Percentiles rank a stretch among this genome's conserved stretches.
These are phyloP conservation scores for Drosophila sordidapex DNA, from an alignment of 2,888 invertebrate genomes.

Conservation along the genomic window DNA sequence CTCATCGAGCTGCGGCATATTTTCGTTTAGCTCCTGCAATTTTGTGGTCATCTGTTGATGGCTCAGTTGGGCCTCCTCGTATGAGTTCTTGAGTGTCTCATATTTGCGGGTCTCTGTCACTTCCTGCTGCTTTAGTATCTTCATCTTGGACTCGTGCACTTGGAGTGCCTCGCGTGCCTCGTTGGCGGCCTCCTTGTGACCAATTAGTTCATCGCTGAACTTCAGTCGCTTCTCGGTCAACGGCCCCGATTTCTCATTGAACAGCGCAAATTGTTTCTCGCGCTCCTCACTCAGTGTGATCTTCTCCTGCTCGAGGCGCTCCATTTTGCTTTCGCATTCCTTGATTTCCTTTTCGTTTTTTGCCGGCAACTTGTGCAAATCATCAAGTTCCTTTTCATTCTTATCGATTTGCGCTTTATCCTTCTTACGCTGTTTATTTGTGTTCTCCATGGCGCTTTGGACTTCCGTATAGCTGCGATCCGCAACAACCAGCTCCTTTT, in stretches of 20 bases:
- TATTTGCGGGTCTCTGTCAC: slow-evolving; percentile 83
- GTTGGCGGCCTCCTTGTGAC: slow-evolving; percentile 89
- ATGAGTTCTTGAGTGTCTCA: slow-evolving; percentile 75
- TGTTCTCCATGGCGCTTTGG: slow-evolving; percentile 88
- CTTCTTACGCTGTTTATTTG: slow-evolving; percentile 91
- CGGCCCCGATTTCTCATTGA: slow-evolving; percentile 87
- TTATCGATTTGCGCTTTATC: slow-evolving; percentile 89
- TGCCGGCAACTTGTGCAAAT: slow-evolving; percentile 88
- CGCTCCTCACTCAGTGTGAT: slow-evolving; percentile 87
- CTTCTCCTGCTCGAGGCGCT: slow-evolving; percentile 87
- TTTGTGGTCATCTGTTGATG: slow-evolving; percentile 88
- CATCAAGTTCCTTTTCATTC: slow-evolving; percentile 89
- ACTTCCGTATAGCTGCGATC: slow-evolving; percentile 89
- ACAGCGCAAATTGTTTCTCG: slow-evolving; percentile 86
- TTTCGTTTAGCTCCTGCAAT: slow-evolving; percentile 87
- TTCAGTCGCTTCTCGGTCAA: slow-evolving; percentile 86
- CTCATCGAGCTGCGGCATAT: slow-evolving; percentile 84
- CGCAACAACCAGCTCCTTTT: slow-evolving; percentile 88
- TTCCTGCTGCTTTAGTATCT: slow-evolving; percentile 87
- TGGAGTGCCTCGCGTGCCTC: slow-evolving; percentile 87
- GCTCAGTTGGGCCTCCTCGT: slow-evolving; percentile 86
- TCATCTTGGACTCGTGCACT: slow-evolving; percentile 91
- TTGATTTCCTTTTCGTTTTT: slow-evolving; percentile 90
- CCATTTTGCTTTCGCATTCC: slow-evolving; percentile 87
- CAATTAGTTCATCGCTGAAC: slow-evolving; percentile 88